Evolutionary conservation across 2,888 invertebrate genomes (phyloP).

Genomic region (Drosophila cognata): DNA sequence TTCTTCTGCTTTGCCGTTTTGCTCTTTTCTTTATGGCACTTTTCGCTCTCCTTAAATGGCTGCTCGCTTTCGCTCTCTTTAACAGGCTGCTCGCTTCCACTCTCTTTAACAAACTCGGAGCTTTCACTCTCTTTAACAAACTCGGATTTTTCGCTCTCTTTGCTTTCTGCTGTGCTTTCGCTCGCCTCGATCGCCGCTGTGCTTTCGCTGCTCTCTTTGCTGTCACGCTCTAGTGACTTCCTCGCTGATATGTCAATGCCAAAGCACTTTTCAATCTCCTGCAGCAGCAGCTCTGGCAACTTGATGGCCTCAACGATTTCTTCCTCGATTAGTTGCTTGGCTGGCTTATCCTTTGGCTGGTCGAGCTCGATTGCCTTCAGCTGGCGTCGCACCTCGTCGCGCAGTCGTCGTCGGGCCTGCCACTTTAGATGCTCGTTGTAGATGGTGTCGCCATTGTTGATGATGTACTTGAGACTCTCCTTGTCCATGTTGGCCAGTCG

Average conservation of each 20-base stretch:
- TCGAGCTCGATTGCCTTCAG: slow-evolving; percentile 78
- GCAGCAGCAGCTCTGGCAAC: slow-evolving; percentile 79
- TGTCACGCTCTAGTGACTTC: not conserved
- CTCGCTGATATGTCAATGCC: slow-evolving; percentile 73
- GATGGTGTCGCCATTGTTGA: slow-evolving; percentile 83
- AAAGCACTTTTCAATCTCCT: slow-evolving; percentile 82
- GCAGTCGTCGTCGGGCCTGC: slow-evolving; percentile 80
- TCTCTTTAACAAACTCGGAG: not conserved
- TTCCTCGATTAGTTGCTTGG: slow-evolving; percentile 75
- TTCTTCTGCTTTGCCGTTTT: slow-evolving; percentile 24
- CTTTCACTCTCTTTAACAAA: not conserved
- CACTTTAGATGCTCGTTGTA: slow-evolving; percentile 82
- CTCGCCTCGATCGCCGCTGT: not conserved
- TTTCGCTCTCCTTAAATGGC: not conserved
- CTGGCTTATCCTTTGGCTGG: slow-evolving; percentile 61
- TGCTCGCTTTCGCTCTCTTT: not conserved
- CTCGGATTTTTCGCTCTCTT: not conserved
- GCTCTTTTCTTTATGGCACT: not conserved
- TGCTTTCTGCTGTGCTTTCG: not conserved
- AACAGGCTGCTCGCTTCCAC: too few relatives aligned
- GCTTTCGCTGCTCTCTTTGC: not conserved
- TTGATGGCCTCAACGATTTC: slow-evolving; percentile 82
- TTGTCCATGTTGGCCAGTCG: slow-evolving; percentile 83
- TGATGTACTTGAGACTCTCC: slow-evolving; percentile 82
- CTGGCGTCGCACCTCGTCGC: slow-evolving; percentile 83